Conservation (phyloP, 2,888 invertebrate genomes). For the Lysandra bellargus region DNA sequence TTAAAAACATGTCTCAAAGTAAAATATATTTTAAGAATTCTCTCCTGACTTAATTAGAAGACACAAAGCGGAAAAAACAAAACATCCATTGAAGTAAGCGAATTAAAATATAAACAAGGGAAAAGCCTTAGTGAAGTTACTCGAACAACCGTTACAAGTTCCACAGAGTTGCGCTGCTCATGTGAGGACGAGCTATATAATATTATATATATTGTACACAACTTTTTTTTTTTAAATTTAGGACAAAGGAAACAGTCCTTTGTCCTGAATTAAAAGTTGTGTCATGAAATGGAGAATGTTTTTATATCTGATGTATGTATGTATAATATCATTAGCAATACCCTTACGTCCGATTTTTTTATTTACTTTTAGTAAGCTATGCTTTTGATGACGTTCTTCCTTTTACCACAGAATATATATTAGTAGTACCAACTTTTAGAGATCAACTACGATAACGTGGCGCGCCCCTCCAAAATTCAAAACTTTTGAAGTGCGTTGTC, state of each 20-base stretch:
- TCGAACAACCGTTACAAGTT: constrained; percentile 11
- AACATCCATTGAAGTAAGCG: not conserved
- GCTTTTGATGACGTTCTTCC: too few relatives aligned
- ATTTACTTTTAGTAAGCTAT: too few relatives aligned
- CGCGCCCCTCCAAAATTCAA: too few relatives aligned
- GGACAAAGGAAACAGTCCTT: not conserved
- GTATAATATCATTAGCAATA: not conserved
- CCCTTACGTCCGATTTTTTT: too few relatives aligned
- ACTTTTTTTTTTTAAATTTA: too few relatives aligned
- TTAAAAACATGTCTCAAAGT: not conserved
- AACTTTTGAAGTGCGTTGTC: too few relatives aligned
- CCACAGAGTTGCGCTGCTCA: not conserved
- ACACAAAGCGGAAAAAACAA: not conserved
- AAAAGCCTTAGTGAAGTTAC: not conserved
- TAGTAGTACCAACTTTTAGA: too few relatives aligned
- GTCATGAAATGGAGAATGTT: too few relatives aligned
- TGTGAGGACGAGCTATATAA: not conserved
- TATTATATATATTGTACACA: too few relatives aligned
- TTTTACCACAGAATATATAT: too few relatives aligned
- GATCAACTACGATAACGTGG: too few relatives aligned
- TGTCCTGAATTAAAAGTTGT: not conserved
- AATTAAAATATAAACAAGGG: not conserved
- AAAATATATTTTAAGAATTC: not conserved
- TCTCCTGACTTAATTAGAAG: not conserved
- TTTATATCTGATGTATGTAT: too few relatives aligned